phyloP scores from a whole-genome alignment of 2,113 vertebrate species.

The Melierax canorus region DNA sequence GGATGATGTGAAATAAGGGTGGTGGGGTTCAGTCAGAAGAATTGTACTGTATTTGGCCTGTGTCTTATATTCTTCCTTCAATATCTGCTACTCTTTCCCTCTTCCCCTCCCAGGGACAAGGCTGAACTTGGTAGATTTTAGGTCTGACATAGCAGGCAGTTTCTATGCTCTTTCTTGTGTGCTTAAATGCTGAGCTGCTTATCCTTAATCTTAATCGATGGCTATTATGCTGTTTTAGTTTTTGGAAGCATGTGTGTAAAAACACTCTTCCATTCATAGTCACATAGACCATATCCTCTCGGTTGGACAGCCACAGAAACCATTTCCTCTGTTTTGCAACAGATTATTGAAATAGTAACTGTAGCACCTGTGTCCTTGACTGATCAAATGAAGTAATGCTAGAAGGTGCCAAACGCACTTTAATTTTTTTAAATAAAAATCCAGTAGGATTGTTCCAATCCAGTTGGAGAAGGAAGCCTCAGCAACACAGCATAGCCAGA shows the following conservation, averaged over 20 bases:
- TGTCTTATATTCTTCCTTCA: background rate
- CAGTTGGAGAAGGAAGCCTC: background rate
- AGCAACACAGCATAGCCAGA: background rate
- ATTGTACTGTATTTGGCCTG: background rate
- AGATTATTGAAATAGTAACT: background rate
- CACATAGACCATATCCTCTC: background rate
- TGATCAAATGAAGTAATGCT: background rate
- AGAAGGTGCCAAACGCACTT: background rate
- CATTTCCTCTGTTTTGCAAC: conserved; percentile 2
- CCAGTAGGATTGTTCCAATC: background rate
- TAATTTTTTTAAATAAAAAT: background rate
- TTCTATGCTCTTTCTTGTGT: background rate
- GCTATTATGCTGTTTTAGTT: background rate
- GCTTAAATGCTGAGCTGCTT: background rate
- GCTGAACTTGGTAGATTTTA: background rate
- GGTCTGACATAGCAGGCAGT: background rate
- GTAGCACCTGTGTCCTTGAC: background rate
- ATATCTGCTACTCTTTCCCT: background rate
- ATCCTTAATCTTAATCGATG: background rate
- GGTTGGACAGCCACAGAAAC: background rate
- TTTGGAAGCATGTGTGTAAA: background rate
- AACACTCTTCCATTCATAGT: background rate
- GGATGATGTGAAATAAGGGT: background rate
- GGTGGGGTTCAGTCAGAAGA: background rate
- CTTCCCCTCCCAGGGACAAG: background rate